Evolutionary conservation across 2,113 vertebrate species (phyloP).

Genomic region (Ceyx cyanopectus): DNA sequence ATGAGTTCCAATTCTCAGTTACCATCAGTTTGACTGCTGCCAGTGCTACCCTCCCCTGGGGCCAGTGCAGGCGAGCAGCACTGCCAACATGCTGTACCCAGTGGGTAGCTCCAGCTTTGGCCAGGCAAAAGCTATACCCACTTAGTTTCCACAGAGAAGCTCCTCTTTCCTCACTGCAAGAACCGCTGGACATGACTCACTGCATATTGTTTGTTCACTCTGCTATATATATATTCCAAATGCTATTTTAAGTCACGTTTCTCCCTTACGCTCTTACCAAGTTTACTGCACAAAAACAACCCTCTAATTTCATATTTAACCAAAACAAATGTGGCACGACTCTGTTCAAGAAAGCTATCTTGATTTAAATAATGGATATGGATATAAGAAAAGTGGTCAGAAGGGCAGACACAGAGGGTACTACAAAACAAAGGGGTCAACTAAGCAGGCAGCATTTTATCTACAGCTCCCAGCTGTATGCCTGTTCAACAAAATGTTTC

Average conservation of each 20-base stretch:
- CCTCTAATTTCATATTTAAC: conserved; percentile 42
- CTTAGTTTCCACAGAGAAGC: conserved; percentile 15
- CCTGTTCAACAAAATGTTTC: not conserved
- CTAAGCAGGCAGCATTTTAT: not conserved
- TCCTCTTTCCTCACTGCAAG: not conserved
- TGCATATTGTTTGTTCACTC: conserved; percentile 61
- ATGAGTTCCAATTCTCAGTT: not conserved
- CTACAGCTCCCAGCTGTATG: not conserved
- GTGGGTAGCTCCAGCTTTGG: not conserved
- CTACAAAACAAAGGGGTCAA: not conserved
- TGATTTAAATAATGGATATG: not conserved
- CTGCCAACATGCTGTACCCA: not conserved
- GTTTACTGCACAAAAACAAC: conserved; percentile 40
- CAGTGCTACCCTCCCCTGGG: not conserved
- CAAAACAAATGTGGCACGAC: not conserved
- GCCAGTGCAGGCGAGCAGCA: not conserved
- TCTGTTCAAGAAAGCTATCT: not conserved
- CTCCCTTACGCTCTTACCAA: conserved; percentile 30
- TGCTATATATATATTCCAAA: conserved; percentile 60
- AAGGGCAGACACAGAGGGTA: not conserved
- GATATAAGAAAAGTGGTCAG: not conserved
- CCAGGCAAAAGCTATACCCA: not conserved
- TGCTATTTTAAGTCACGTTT: conserved; percentile 55
- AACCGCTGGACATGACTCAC: conserved; percentile 59
- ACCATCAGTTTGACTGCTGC: not conserved